Percentiles rank a stretch among this genome's conserved stretches.
Evolutionary conservation across 2,888 invertebrate species (phyloP).

Genomic region (Nemoura dubitans): DNA sequence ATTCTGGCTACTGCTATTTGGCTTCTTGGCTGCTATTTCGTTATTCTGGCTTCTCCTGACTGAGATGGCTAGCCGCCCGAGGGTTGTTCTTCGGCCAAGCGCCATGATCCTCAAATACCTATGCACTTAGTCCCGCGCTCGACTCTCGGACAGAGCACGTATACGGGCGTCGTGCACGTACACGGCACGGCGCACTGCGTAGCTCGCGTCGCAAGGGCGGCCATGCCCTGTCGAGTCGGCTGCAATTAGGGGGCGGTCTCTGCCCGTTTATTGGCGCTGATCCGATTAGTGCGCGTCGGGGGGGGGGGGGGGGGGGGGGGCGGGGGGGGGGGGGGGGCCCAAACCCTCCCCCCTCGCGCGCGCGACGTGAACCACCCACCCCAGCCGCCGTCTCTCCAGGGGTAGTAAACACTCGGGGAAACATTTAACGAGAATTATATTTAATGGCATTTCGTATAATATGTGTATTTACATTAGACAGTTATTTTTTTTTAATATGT

Average conservation of each 20-base stretch:
- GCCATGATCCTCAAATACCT: no score
- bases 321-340: constrained; percentile 16
- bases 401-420: not conserved
- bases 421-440: constrained; percentile 36
- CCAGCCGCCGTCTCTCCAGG: not conserved
- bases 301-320: constrained; percentile 19
- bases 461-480: not conserved
- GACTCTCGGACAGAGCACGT: constrained; percentile 13
- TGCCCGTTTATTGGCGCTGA: constrained; percentile 47
- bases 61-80: no score
- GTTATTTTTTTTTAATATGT: not conserved
- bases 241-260: constrained; percentile 48
- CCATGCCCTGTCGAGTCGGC: constrained; percentile 42
- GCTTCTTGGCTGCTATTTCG: no score
- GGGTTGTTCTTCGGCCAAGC: no score
- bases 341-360: not conserved
- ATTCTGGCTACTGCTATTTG: no score
- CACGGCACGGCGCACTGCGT: not conserved
- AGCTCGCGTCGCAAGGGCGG: not conserved
- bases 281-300: constrained; percentile 36
- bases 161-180: not conserved
- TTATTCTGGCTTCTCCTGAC: no score
- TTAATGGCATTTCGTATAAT: constrained; percentile 19
- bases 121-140: no score
- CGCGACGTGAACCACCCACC: not conserved